Evolutionary conservation across 2,888 invertebrate genomes (phyloP), one percentile per base, ranked within the genome.

Genomic region (Polydesmus complanatus): DNA sequence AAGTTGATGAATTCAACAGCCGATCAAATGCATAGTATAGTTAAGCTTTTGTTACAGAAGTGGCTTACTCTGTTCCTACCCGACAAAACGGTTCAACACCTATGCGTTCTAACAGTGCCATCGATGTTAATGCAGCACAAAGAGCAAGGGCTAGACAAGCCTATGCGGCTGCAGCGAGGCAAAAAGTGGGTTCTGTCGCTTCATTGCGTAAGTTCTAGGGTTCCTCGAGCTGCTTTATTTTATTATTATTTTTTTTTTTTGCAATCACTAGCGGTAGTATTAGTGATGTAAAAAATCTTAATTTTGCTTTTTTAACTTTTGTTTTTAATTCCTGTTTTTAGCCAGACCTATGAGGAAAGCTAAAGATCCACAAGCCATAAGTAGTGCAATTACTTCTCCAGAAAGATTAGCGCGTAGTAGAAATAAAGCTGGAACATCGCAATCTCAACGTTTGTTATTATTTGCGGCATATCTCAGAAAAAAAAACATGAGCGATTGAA

Each of bases 121-220:
- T 94, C 70, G 95, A 96, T 78, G 82, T 92, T 66, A 89, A 89
- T 71, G 91, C 92, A 47, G 92, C 86, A 37, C 88, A 90, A 74
- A 79, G 93, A 54, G 93, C 92, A 47, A 68, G 64, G 65, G 88
- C 85, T 0, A 79, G 90, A 49, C 84, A 87, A 47, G 83, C 88
- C 67, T 90, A 90, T 76, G 86, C 88, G 57, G 84, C 84, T 69
- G 81, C 87, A 77, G 83, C 84, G 64, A 78, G 89, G 56, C 83
- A 85, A 69, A 88, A 88, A 78, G 78, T 83, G 67, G 78, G 79
- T 72, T 75, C 78, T 70, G 81, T 80, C 68, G 83, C 83, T 57
- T 82, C 83, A 68, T 77, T 83, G 70, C 87, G 88, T 88, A 78
- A 84, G 88, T 85, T 52, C 22, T 21, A 54, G 59, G 37, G 47